Conservation (phyloP, 2,113 vertebrate species). For the Mus musculus region DNA sequence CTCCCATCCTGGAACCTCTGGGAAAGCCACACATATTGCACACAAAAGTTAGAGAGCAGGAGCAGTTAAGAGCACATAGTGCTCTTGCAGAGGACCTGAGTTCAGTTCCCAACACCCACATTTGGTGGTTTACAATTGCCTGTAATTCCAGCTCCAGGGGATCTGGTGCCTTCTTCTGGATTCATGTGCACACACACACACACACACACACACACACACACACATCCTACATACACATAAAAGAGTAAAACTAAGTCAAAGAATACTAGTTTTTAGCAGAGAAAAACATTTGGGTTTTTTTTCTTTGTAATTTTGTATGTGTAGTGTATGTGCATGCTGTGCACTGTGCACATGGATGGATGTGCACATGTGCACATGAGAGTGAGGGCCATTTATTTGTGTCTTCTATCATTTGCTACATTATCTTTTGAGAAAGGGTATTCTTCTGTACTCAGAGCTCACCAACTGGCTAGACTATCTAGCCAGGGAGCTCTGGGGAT, state of each 20-base stretch:
- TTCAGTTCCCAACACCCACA: background rate
- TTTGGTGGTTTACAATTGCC: background rate
- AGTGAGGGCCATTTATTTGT: background rate
- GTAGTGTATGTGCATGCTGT: too few relatives aligned
- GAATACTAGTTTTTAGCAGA: background rate
- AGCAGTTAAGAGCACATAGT: background rate
- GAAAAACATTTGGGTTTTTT: background rate
- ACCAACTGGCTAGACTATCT: background rate
- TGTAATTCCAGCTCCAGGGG: background rate
- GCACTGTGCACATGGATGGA: background rate
- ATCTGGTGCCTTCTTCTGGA: background rate
- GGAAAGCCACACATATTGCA: background rate
- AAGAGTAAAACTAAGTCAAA: background rate
- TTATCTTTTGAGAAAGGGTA: background rate
- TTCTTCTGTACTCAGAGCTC: background rate
- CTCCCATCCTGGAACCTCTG: background rate
- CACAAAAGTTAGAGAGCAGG: background rate
- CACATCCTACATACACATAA: too few relatives aligned
- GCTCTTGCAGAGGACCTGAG: background rate
- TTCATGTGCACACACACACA: rapidly evolving
- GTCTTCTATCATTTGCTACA: background rate
- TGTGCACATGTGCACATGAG: background rate
- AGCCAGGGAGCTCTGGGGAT: background rate
- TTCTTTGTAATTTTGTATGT: background rate
- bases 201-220: background rate